Base-by-base conservation (phyloP, 2,113 vertebrate species). In the Nestor notabilis region DNA sequence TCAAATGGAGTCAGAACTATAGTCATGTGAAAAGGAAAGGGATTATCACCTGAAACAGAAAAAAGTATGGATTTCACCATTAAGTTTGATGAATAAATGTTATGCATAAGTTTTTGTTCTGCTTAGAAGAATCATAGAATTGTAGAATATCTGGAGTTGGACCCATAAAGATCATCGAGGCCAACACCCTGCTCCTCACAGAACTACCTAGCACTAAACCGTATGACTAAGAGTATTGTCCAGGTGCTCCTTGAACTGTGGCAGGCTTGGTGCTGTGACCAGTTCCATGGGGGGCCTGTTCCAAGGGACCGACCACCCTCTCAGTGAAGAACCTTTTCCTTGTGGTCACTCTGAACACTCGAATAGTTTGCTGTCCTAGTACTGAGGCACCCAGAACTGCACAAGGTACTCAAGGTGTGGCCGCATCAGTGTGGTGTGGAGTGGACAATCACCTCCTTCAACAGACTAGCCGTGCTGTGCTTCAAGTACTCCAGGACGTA, bases 321-420 rank as follows among this genome's bases (percentile, higher is more conserved):
- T 75, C 11, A 5, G 7, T 39, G 37, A 52, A 68, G 61, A 66
- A 44, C 15, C 15, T 41, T 24, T 41, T 33, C 15, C 33, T 15
- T 58, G 56, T 58, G n/a, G 56, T 35, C 33, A 35, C 33, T n/a
- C 55, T n/a, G 33, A 58, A 58, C n/a, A n/a, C 55, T 44, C 17
- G 23, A 14, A 23, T n/a, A 58, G 35, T 29, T 1, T 17, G 13
- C 49, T 15, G 44, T 64, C 61, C 65, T 81, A 37, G 33, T 2
- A 37, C 5, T 16, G 33, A 70, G 55, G 49, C 3, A 3, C 25
- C 31, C 44, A 41, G 70, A 77, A 50, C 41, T 19, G 41, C 60
- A 37, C 0, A 0, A 33, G 46, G 35, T 35, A 31, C 17, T 37
- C 1, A 1, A 47, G 10, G 10, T 29, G 18, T n/a, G 44, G 55